Conservation (phyloP, 1,140 invertebrate species). For the Brachionus rotundiformis region DNA sequence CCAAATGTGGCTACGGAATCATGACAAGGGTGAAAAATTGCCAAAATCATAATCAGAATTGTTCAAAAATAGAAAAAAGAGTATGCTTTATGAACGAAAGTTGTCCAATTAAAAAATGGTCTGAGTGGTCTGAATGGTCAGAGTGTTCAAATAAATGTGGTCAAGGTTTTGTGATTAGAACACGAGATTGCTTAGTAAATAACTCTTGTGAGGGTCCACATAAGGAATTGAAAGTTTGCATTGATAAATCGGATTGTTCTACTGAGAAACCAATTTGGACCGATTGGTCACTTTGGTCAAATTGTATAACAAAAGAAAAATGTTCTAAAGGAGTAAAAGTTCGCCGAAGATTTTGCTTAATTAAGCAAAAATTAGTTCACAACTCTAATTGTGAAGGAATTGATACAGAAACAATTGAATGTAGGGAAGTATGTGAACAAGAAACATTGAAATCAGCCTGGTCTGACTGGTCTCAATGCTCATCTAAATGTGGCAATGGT, state of each 20-base stretch:
- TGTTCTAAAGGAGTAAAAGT: slow-evolving; percentile 23
- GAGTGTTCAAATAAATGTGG: slow-evolving; percentile 36
- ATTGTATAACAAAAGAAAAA: slow-evolving; percentile 10
- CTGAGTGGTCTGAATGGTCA: slow-evolving; percentile 31
- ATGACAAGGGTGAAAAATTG: slow-evolving; percentile 3
- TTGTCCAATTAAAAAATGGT: background rate
- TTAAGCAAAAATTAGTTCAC: background rate
- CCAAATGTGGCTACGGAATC: slow-evolving; percentile 31
- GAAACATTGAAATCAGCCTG: background rate
- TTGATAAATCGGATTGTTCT: background rate
- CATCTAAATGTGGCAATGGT: slow-evolving; percentile 25
- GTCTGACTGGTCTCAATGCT: slow-evolving; percentile 24
- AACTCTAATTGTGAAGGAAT: background rate
- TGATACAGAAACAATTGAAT: background rate
- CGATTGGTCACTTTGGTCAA: slow-evolving; percentile 44
- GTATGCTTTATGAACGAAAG: slow-evolving; percentile 3
- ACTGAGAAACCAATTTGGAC: slow-evolving; percentile 21
- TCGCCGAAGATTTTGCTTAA: background rate
- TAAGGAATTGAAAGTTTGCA: slow-evolving; percentile 9
- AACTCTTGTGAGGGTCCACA: background rate
- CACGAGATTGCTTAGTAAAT: background rate
- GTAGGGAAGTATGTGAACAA: background rate
- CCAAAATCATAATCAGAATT: background rate
- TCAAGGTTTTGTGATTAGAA: background rate
- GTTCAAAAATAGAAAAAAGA: slow-evolving; percentile 10